Base-by-base conservation (phyloP, 2,797 vertebrate genomes). In the Mus caroli region DNA sequence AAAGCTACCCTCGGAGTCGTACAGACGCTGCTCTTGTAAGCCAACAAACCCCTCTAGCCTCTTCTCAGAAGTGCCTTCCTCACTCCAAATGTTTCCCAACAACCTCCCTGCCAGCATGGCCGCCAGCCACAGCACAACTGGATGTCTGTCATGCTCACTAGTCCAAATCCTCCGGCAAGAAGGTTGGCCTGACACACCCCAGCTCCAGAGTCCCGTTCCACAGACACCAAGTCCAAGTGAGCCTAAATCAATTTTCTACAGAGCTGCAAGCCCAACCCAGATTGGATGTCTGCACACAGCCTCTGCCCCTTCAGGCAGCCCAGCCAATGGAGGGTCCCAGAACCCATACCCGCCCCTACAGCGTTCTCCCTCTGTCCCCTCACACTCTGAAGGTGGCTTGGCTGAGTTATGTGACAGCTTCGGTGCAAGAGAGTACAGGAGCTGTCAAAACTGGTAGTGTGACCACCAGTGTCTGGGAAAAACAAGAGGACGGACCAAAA, bases 101-200 rank as follows among this genome's bases (percentile, higher is more conserved):
- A 76, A 26, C 14, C 43, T 7, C 86, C 58, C n/a, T 60, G 34
- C 52, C 37, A 77, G 11, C 24, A 60, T 75, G 56, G 37, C 86
- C 64, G 84, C 50, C 43, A 14, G 3, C 62, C 56, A 73, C 24
- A 37, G n/a, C 52, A 73, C 92, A 97, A 71, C 60, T 77, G 82
- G 95, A 69, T 88, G 73, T 20, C 71, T 94, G 75, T 75, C 92
- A 86, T 22, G 50, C 11, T 64, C 1, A 46, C 37, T 26, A 1
- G 24, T 58, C 79, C 71, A 87, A 64, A 75, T 77, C 90, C 88
- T 96, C 43, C 76, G 79, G 94, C 94, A 94, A 75, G 26, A 34
- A 37, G 28, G 60, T 6, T 69, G 26, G 26, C 80, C 46, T 67
- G 76, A 87, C 86, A 62, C 5, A 76, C n/a, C 15, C 94, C 75